Evolutionary conservation across 2,113 vertebrate genomes (phyloP).

Genomic region (Sphyrna mokarran): DNA sequence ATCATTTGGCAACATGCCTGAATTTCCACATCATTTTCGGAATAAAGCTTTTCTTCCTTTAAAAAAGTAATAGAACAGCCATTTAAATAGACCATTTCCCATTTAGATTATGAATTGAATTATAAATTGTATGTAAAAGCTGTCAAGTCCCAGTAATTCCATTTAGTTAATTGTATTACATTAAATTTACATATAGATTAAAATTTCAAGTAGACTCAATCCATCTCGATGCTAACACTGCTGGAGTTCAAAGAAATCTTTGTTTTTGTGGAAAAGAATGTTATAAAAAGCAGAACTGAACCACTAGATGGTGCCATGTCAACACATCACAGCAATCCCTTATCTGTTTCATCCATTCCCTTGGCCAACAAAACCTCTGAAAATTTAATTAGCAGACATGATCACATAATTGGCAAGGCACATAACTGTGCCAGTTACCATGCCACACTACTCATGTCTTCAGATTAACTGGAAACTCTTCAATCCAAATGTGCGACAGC

Average conservation of each 20-base stretch:
- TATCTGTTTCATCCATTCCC: not conserved
- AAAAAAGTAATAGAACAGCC: constrained; percentile 32
- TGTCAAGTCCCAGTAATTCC: constrained; percentile 35
- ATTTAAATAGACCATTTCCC: constrained; percentile 35
- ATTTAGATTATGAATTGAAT: constrained; percentile 37
- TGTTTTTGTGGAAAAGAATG: not conserved
- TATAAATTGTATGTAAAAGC: constrained; percentile 37
- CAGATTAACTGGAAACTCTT: too few species aligned
- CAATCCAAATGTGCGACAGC: not conserved
- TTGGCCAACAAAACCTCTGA: not conserved
- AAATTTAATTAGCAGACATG: constrained; percentile 28
- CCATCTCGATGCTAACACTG: constrained; percentile 33
- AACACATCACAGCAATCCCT: not conserved
- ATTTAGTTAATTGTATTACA: constrained; percentile 35
- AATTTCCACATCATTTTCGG: constrained; percentile 14
- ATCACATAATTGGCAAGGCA: constrained; percentile 1
- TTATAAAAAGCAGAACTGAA: not conserved
- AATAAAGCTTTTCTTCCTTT: not conserved
- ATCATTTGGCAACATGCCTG: constrained; percentile 19
- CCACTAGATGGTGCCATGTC: constrained; percentile 18
- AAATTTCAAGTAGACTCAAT: constrained; percentile 36
- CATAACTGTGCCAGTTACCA: not conserved
- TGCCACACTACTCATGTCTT: not conserved
- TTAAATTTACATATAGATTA: constrained; percentile 38
- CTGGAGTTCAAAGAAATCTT: constrained; percentile 36